Evolutionary conservation across 2,888 invertebrate genomes (phyloP).

Genomic region (Hydroisotoma schaefferi): DNA sequence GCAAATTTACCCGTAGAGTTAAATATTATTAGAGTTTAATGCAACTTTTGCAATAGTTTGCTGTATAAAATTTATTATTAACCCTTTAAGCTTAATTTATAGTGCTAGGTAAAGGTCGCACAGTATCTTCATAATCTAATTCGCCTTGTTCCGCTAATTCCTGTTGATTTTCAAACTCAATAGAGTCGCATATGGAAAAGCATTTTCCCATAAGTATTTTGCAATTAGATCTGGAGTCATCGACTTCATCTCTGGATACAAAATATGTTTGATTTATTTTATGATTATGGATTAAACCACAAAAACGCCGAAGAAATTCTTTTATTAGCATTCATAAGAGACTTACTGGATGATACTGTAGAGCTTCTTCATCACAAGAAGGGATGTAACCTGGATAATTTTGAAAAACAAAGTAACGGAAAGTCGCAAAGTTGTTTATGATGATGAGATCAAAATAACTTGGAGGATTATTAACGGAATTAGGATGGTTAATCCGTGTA

Average conservation of each 20-base stretch:
- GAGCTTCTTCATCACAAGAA: slow-evolving; percentile 15
- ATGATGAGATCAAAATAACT: neutral
- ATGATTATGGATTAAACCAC: no score
- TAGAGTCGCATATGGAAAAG: slow-evolving; percentile 21
- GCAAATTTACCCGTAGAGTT: no score
- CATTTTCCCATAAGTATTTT: slow-evolving; percentile 13
- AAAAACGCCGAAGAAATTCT: no score
- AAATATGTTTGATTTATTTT: neutral
- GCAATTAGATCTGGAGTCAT: slow-evolving; percentile 17
- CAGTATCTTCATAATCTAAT: neutral
- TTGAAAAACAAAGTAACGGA: neutral
- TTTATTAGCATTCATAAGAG: no score
- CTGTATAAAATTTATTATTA: no score
- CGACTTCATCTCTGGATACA: slow-evolving; percentile 17
- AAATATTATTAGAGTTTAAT: no score
- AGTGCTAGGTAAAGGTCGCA: neutral
- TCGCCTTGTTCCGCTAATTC: slow-evolving; percentile 4
- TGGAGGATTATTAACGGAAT: no score
- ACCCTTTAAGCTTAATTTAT: no score
- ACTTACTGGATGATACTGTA: slow-evolving; percentile 12
- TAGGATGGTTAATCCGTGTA: neutral
- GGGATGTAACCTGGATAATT: slow-evolving; percentile 9
- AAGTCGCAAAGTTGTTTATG: neutral
- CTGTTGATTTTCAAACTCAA: slow-evolving; percentile 22
- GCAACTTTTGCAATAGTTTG: no score